phyloP scores from a whole-genome alignment of 2,113 vertebrate genomes.

The Paraplagusia blochii region DNA sequence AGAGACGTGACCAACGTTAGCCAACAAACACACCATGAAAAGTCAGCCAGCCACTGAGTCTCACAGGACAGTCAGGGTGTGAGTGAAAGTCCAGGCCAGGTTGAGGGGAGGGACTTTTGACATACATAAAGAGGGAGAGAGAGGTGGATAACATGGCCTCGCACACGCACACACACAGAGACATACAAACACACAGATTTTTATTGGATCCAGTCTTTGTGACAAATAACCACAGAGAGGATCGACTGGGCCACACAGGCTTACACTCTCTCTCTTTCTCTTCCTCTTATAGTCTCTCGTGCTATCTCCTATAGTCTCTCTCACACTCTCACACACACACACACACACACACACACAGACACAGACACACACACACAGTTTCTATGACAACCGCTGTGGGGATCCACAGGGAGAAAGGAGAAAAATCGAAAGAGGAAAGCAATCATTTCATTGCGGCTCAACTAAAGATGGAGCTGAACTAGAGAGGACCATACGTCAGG shows the following conservation, averaged over 20 bases:
- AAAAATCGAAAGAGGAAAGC: slow-evolving; percentile 67
- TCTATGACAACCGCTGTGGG: slow-evolving; percentile 82
- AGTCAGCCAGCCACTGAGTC: slow-evolving; percentile 75
- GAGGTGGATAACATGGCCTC: slow-evolving; percentile 36
- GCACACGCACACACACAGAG: slow-evolving; percentile 21
- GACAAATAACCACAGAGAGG: slow-evolving; percentile 85
- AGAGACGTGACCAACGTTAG: slow-evolving; percentile 57
- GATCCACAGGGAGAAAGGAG: slow-evolving; percentile 39
- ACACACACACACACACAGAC: slow-evolving; percentile 32
- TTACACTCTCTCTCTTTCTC: slow-evolving; percentile 31
- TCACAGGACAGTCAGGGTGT: slow-evolving; percentile 41
- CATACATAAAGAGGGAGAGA: slow-evolving; percentile 56
- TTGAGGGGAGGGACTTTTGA: slow-evolving; percentile 70
- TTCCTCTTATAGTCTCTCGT: background rate
- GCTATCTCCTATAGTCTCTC: background rate
- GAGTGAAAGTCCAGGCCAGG: too few species aligned
- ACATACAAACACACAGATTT: slow-evolving; percentile 14
- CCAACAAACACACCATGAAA: slow-evolving; percentile 74
- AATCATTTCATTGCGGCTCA: slow-evolving; percentile 83
- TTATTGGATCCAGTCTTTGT: slow-evolving; percentile 73
- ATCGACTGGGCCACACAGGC: slow-evolving; percentile 77
- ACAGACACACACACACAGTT: slow-evolving; percentile 72
- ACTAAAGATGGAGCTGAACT: slow-evolving; percentile 57
- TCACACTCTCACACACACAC: slow-evolving; percentile 46
- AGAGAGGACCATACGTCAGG: slow-evolving; percentile 42